Conservation (phyloP, 2,113 vertebrate genomes). For the Kryptolebias marmoratus region DNA sequence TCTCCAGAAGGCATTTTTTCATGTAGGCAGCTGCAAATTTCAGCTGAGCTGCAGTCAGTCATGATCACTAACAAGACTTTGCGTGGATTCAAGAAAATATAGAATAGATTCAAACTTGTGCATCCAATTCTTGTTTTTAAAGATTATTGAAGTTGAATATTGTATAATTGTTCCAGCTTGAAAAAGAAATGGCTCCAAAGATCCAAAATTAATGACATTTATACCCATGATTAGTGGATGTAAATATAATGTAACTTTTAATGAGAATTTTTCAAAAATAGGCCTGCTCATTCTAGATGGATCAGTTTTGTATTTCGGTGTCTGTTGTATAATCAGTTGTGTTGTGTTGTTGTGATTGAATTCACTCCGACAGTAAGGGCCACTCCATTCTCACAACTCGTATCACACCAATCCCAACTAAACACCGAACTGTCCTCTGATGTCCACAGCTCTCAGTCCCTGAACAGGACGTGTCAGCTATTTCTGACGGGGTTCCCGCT, state of each 20-base stretch:
- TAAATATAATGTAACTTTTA: slow-evolving; percentile 50
- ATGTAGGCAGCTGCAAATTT: no score
- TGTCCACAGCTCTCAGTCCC: slow-evolving; percentile 3
- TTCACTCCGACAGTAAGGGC: slow-evolving; percentile 39
- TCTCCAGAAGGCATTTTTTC: no score
- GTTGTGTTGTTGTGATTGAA: slow-evolving; percentile 60
- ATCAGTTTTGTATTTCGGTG: slow-evolving; percentile 48
- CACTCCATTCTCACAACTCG: slow-evolving; percentile 46
- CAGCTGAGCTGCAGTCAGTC: no score
- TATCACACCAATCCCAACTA: slow-evolving; percentile 31
- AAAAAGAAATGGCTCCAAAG: no score
- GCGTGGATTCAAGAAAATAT: no score
- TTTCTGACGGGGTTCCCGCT: neutral
- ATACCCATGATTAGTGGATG: no score
- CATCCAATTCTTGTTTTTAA: no score
- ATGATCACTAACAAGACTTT: no score
- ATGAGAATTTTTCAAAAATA: slow-evolving; percentile 55
- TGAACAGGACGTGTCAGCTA: neutral
- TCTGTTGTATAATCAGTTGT: slow-evolving; percentile 41
- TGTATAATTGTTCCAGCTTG: no score
- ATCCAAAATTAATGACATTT: no score
- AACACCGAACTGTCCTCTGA: slow-evolving; percentile 15
- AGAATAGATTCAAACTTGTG: no score
- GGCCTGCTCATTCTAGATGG: slow-evolving; percentile 40
- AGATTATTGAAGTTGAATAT: no score